Evolutionary conservation across 2,888 invertebrate genomes (phyloP), one percentile per base, ranked within the genome.

Genomic region (Caenorhabditis doughertyi): DNA sequence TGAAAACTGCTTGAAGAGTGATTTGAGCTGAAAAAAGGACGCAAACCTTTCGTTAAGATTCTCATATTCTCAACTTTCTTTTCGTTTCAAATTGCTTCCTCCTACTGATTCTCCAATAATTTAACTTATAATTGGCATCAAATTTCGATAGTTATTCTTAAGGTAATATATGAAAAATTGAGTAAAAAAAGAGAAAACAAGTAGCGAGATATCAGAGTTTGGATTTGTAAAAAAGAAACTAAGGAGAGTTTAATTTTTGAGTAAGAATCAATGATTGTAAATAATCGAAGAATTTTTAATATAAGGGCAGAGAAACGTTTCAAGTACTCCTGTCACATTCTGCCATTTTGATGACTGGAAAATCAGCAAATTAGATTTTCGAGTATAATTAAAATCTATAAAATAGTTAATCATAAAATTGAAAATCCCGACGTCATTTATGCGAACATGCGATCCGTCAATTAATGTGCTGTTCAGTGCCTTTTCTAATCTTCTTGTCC

Each of bases 121-220:
- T 47, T 29, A 47, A 42, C 60, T 72, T 23, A 32, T 73, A 65
- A 74, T 74, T 74, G 73, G 73, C 56, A 65, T 74, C 73, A 49
- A 64, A 74, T 74, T 55, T n/a, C 65, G n/a, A 23, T 0, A 29
- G 21, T 39, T 35, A 42, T 25, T 16, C 3, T 18, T 29, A 1
- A 56, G 18, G 21, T 23, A 56, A 58, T 23, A 58, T 23, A 5
- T n/a, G 35, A 35, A 58, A 21, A 53, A 13, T 13, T 13, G 27
- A 16, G 11, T 13, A 3, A 11, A 3, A 13, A 27, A 5, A 53
- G 23, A 16, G 27, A 21, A 53, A 23, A 53, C 27, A 13, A n/a
- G n/a, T n/a, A n/a, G n/a, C n/a, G n/a, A n/a, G n/a, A n/a, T n/a
- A n/a, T n/a, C n/a, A n/a, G n/a, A n/a, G n/a, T n/a, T n/a, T n/a